Percentiles rank a stretch among this genome's conserved stretches.
phyloP scores from a whole-genome alignment of 2,797 vertebrate genomes.

The Eulemur albifrons region DNA sequence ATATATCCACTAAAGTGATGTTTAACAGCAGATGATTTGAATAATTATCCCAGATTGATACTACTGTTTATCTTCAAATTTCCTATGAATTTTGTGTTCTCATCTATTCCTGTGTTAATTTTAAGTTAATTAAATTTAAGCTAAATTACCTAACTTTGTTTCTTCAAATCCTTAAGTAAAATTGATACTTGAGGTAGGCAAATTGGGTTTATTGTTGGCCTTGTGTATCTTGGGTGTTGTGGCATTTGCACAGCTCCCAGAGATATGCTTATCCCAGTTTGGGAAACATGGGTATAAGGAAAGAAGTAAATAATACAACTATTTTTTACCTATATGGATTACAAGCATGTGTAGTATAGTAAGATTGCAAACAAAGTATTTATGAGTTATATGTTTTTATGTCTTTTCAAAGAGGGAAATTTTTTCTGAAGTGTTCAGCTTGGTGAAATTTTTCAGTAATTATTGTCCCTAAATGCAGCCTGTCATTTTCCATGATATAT shows the following conservation, averaged over 20 bases:
- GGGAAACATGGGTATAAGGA: constrained; percentile 18
- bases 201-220: background rate
- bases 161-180: constrained; percentile 31
- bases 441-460: constrained; percentile 29
- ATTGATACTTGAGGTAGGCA: background rate
- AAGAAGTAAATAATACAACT: constrained; percentile 56
- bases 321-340: constrained; percentile 35
- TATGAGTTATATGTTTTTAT: constrained; percentile 50
- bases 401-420: background rate
- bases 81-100: background rate
- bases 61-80: constrained; percentile 1
- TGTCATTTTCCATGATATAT: background rate
- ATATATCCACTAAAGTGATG: background rate
- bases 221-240: background rate
- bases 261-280: background rate
- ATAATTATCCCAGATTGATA: constrained; percentile 4
- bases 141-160: background rate
- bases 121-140: constrained; percentile 25
- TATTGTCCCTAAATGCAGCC: background rate
- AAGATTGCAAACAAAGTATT: constrained; percentile 16
- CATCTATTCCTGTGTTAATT: background rate
- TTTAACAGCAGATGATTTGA: background rate
- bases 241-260: background rate
- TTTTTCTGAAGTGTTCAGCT: background rate
- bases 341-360: background rate